Percentiles rank a stretch among this genome's conserved stretches.
phyloP scores from a whole-genome alignment of 2,888 invertebrate genomes.

The Suillia variegata region DNA sequence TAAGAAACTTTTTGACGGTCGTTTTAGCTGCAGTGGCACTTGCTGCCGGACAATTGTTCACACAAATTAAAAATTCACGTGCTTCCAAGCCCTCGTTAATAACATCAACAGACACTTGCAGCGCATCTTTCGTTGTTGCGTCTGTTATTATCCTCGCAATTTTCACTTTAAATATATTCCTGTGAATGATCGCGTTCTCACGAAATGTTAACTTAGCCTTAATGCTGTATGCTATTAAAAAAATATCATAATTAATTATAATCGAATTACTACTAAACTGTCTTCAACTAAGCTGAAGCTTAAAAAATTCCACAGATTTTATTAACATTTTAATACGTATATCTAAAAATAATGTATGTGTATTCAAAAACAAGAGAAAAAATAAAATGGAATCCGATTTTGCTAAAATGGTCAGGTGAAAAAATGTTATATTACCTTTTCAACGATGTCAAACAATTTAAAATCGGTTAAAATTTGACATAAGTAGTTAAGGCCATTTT shows the following conservation, averaged over 20 bases:
- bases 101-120: conserved; percentile 44
- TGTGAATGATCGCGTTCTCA: conserved; percentile 39
- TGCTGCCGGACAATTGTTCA: conserved; percentile 42
- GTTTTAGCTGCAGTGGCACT: conserved; percentile 32
- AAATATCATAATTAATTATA: background rate
- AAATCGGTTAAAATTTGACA: too few species aligned
- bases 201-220: conserved; percentile 51
- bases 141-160: conserved; percentile 47
- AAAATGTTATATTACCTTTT: too few species aligned
- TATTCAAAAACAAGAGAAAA: background rate
- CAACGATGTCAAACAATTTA: too few species aligned
- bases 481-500: too few species aligned
- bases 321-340: background rate
- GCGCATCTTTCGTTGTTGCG: conserved; percentile 47
- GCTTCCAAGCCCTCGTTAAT: conserved; percentile 42
- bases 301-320: too few species aligned
- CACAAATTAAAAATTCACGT: conserved; percentile 38
- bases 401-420: too few species aligned
- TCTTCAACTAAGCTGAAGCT: too few species aligned
- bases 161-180: conserved; percentile 36
- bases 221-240: conserved; percentile 42
- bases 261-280: too few species aligned
- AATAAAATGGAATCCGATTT: too few species aligned
- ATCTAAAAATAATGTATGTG: background rate
- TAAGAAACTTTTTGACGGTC: conserved; percentile 36